Conservation (phyloP, 2,797 vertebrate species). For the Sebastes steindachneri region DNA sequence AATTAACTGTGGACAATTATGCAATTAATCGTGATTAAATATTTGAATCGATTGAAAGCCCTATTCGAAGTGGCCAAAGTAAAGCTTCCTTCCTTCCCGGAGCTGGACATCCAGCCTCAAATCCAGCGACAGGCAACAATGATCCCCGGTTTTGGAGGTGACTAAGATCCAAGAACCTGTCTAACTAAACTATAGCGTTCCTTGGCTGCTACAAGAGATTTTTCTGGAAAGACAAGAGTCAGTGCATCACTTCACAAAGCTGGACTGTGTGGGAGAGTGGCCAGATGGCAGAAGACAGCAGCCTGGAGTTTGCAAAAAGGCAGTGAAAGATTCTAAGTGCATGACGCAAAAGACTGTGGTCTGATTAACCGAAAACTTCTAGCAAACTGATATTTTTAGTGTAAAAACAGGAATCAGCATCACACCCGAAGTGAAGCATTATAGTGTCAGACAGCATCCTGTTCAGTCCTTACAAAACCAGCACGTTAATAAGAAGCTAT, state of each 20-base stretch:
- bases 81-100: neutral
- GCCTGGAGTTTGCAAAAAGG: conserved; percentile 57
- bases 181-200: conserved; percentile 31
- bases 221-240: conserved; percentile 63
- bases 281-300: conserved; percentile 73
- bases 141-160: conserved; percentile 3
- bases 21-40: accelerated
- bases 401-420: neutral
- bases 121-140: conserved; percentile 5
- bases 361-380: conserved; percentile 15
- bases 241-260: conserved; percentile 68
- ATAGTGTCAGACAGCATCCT: neutral
- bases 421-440: neutral
- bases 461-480: neutral
- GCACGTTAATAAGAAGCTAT: conserved; percentile 82
- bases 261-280: conserved; percentile 70
- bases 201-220: conserved; percentile 32
- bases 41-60: accelerated
- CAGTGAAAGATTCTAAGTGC: conserved; percentile 49
- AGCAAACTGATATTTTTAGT: conserved; percentile 13
- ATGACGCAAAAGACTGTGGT: conserved; percentile 43
- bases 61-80: neutral
- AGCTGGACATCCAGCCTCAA: conserved; percentile 9
- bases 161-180: conserved; percentile 41
- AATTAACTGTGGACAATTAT: too few relatives aligned